Conservation (phyloP, 1,140 invertebrate genomes). For the Pseudachorutes palmiensis region DNA sequence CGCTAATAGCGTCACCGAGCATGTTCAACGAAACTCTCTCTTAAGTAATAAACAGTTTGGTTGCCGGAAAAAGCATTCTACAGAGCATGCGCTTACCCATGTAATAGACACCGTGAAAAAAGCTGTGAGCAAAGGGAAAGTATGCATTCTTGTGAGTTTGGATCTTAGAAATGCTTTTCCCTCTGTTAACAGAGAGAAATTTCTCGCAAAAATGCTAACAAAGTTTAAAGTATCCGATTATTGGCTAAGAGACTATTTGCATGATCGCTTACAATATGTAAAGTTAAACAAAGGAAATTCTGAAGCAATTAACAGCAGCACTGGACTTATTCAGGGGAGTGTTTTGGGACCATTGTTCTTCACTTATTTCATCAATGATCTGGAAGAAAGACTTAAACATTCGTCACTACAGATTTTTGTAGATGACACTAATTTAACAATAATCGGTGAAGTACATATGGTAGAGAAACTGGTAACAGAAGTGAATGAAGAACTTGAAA, state of each 20-base stretch:
- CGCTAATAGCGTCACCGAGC: neutral
- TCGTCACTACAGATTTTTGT: slow-evolving; percentile 9
- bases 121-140: slow-evolving; percentile 9
- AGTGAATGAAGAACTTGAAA: slow-evolving; percentile 4
- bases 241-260: slow-evolving; percentile 20
- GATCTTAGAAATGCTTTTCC: slow-evolving; percentile 23
- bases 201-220: slow-evolving; percentile 1
- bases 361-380: slow-evolving; percentile 18
- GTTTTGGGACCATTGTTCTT: slow-evolving; percentile 13
- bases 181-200: neutral
- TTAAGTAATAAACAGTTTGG: slow-evolving; percentile 14
- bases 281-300: slow-evolving; percentile 5
- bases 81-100: slow-evolving; percentile 9
- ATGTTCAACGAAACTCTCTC: neutral
- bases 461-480: neutral
- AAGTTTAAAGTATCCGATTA: slow-evolving; percentile 18
- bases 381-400: slow-evolving; percentile 2
- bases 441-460: slow-evolving; percentile 1
- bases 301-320: neutral
- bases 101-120: slow-evolving; percentile 4
- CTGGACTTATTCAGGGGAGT: slow-evolving; percentile 13
- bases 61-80: slow-evolving; percentile 13
- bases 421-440: slow-evolving; percentile 19
- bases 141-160: slow-evolving; percentile 5
- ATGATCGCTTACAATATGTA: slow-evolving; percentile 7